Percentiles rank a stretch among this genome's conserved stretches.
These are phyloP conservation scores for Polypedilum pembai DNA, from an alignment of 1,140 invertebrate species.

Conservation along the genomic window DNA sequence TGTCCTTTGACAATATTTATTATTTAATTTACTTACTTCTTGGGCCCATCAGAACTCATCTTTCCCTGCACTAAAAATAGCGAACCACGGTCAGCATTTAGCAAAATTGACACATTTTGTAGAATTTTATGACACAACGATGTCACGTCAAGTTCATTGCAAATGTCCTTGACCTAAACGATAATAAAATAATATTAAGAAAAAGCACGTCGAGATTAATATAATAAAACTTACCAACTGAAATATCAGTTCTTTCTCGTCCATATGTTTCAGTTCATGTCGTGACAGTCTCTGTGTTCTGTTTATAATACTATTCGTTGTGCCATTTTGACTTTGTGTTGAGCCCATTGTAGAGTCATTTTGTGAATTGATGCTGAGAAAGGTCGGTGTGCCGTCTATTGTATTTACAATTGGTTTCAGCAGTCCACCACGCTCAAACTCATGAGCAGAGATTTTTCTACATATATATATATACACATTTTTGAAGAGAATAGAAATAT, in stretches of 20 bases:
- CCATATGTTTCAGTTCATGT: conserved; percentile 76
- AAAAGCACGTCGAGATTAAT: conserved; percentile 33
- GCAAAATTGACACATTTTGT: conserved; percentile 85
- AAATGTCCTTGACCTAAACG: conserved; percentile 82
- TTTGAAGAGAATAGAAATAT: background rate
- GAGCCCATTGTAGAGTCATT: conserved; percentile 37
- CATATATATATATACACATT: background rate
- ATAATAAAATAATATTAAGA: conserved; percentile 24
- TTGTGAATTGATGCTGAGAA: conserved; percentile 55
- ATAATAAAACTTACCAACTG: conserved; percentile 63
- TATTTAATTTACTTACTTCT: conserved; percentile 37
- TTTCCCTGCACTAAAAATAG: conserved; percentile 86
- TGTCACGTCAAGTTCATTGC: conserved; percentile 88
- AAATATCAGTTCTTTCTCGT: conserved; percentile 92
- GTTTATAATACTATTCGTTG: conserved; percentile 33
- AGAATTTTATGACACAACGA: conserved; percentile 93
- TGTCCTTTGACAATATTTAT: no score
- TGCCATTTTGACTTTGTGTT: conserved; percentile 34
- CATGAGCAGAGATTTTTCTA: conserved; percentile 90
- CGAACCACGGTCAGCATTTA: conserved; percentile 87
- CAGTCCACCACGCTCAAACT: conserved; percentile 85
- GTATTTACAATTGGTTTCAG: conserved; percentile 86
- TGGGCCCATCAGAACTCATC: conserved; percentile 43
- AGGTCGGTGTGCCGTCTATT: conserved; percentile 84
- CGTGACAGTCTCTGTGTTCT: conserved; percentile 64